Percentiles rank a stretch among this genome's conserved stretches.
phyloP scores from a whole-genome alignment of 2,888 invertebrate genomes.

The Lobophora halterata region DNA sequence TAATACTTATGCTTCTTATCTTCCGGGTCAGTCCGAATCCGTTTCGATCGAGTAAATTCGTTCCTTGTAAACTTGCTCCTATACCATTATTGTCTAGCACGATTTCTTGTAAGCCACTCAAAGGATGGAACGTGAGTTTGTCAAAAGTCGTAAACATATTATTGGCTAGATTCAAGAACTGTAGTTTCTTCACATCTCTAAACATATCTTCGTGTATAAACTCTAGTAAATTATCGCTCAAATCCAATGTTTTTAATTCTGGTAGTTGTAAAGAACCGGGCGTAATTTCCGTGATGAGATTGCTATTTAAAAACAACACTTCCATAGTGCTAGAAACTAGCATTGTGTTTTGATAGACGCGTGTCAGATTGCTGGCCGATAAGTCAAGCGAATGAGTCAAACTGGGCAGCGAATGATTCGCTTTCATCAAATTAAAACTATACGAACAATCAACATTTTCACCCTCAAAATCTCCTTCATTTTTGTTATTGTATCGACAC shows the following conservation, averaged over 20 bases:
- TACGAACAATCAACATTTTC: slow-evolving; percentile 58
- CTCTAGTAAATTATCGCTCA: slow-evolving; percentile 62
- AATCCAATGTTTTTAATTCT: slow-evolving; percentile 57
- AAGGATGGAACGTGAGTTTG: slow-evolving; percentile 58
- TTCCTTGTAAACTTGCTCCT: slow-evolving; percentile 49
- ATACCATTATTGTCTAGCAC: slow-evolving; percentile 68
- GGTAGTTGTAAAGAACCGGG: slow-evolving; percentile 51
- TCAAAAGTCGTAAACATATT: slow-evolving; percentile 64
- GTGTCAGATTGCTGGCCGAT: slow-evolving; percentile 55
- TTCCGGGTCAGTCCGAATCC: slow-evolving; percentile 62
- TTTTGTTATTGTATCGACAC: slow-evolving; percentile 42
- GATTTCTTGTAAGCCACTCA: slow-evolving; percentile 60
- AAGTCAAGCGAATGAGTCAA: slow-evolving; percentile 54
- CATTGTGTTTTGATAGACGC: slow-evolving; percentile 39
- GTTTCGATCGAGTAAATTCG: slow-evolving; percentile 59
- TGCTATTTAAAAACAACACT: slow-evolving; percentile 52
- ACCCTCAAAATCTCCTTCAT: slow-evolving; percentile 46
- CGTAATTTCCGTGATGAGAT: slow-evolving; percentile 51
- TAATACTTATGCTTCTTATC: slow-evolving; percentile 55
- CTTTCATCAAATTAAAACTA: slow-evolving; percentile 33
- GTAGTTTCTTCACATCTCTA: slow-evolving; percentile 54
- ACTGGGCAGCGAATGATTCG: slow-evolving; percentile 47
- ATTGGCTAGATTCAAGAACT: slow-evolving; percentile 65
- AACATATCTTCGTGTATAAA: slow-evolving; percentile 61
- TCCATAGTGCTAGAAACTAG: slow-evolving; percentile 49